phyloP scores from a whole-genome alignment of 1,140 invertebrate species.

The Pachyrhynchus sulphureomaculatus region DNA sequence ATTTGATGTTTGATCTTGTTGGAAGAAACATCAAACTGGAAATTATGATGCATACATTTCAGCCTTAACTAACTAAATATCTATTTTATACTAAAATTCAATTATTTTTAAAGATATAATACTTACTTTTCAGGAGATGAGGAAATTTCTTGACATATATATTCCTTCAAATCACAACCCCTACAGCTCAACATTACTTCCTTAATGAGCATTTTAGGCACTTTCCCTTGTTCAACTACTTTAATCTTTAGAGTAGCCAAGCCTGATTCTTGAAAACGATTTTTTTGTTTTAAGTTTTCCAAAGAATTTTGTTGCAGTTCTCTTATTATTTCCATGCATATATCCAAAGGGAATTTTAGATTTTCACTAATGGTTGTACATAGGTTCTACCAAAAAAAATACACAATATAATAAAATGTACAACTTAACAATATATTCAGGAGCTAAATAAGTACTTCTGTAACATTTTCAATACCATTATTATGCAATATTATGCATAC shows the following conservation, averaged over 20 bases:
- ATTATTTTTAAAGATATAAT: too few relatives aligned
- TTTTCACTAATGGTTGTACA: constrained; percentile 55
- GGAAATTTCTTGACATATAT: constrained; percentile 55
- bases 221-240: constrained; percentile 51
- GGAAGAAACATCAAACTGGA: too few relatives aligned
- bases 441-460: background rate
- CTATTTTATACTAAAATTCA: too few relatives aligned
- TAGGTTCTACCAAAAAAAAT: constrained; percentile 56
- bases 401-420: constrained; percentile 2
- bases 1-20: too few relatives aligned
- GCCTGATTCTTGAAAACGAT: constrained; percentile 64
- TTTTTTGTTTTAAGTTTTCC: constrained; percentile 63
- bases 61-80: too few relatives aligned
- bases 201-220: constrained; percentile 51
- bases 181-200: constrained; percentile 54
- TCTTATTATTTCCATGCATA: constrained; percentile 57
- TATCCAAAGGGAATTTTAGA: constrained; percentile 56
- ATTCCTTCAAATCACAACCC: constrained; percentile 59
- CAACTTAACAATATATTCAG: constrained; percentile 23
- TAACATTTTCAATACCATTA: too few relatives aligned
- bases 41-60: too few relatives aligned
- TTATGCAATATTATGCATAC: too few relatives aligned
- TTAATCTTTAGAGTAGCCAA: constrained; percentile 64
- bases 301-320: constrained; percentile 68
- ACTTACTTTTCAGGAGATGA: constrained; percentile 53